A percentile compares a stretch with the other conserved stretches of the same genome.
phyloP scores from a whole-genome alignment of 2,888 invertebrate species.

The Cerastis leucographa region DNA sequence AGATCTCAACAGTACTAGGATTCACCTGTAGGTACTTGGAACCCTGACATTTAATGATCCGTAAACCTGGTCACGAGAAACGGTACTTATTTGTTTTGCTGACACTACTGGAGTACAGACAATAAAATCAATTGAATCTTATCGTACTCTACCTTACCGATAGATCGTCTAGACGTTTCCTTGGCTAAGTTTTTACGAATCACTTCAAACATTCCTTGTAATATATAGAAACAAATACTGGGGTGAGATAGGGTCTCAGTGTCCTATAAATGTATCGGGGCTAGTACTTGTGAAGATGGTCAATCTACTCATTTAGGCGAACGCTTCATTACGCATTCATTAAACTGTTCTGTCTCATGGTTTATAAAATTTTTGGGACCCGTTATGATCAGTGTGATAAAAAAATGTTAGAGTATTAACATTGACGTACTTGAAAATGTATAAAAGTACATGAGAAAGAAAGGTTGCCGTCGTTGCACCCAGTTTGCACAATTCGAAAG shows the following conservation, averaged over 20 bases:
- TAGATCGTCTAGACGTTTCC: constrained; percentile 3
- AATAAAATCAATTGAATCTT: constrained; percentile 27
- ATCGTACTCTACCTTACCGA: not conserved
- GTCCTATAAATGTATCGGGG: constrained; percentile 40
- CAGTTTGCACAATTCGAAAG: constrained; percentile 82
- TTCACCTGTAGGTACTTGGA: constrained; percentile 72
- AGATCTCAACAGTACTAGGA: constrained; percentile 82
- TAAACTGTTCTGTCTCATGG: constrained; percentile 85
- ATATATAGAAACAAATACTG: constrained; percentile 22
- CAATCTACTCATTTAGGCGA: constrained; percentile 82
- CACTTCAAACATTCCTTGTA: constrained; percentile 43
- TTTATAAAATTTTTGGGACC: constrained; percentile 84
- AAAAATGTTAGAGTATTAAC: constrained; percentile 66
- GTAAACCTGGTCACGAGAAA: constrained; percentile 6
- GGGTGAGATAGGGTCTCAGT: constrained; percentile 16
- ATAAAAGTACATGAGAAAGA: constrained; percentile 79
- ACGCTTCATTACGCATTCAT: constrained; percentile 86
- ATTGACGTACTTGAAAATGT: constrained; percentile 67
- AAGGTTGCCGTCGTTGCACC: constrained; percentile 82
- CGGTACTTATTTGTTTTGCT: constrained; percentile 22
- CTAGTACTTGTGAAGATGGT: constrained; percentile 75
- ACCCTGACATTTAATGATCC: constrained; percentile 59
- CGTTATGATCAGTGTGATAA: constrained; percentile 83
- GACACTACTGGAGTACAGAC: constrained; percentile 35
- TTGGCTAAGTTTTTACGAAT: not conserved